Evolutionary conservation across 2,113 vertebrate species (phyloP).

Genomic region (Serinus canaria): DNA sequence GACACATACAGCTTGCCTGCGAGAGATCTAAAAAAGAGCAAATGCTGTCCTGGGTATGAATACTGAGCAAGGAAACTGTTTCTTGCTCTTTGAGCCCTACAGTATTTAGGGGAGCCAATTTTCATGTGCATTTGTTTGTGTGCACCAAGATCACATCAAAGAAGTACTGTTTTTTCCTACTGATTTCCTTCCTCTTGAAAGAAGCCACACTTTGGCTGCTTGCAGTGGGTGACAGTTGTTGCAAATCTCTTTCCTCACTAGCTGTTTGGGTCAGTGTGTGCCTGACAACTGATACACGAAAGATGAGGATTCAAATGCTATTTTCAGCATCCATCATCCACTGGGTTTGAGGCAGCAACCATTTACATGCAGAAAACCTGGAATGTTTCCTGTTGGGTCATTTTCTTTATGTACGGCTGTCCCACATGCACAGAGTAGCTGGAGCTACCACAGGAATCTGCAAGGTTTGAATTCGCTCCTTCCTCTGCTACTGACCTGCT

Average conservation of each 20-base stretch:
- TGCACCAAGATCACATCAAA: neutral
- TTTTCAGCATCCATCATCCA: neutral
- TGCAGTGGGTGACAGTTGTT: neutral
- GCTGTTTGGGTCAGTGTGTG: neutral
- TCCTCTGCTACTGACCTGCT: neutral
- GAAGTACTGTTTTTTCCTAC: neutral
- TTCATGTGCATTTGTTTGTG: neutral
- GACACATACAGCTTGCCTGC: rapidly evolving
- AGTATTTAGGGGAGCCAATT: neutral
- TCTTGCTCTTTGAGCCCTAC: neutral
- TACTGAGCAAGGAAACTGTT: neutral
- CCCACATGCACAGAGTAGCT: rapidly evolving
- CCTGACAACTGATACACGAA: neutral
- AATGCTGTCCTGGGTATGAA: neutral
- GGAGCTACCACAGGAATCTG: neutral
- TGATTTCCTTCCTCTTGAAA: neutral
- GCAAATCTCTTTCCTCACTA: neutral
- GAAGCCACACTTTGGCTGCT: neutral
- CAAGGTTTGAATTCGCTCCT: neutral
- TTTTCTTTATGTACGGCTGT: neutral
- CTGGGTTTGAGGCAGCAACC: neutral
- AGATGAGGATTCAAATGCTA: neutral
- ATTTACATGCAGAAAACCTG: neutral
- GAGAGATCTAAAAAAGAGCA: neutral
- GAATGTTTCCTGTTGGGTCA: neutral